phyloP scores from a whole-genome alignment of 2,888 invertebrate species.

The Sarcophaga caerulescens region DNA sequence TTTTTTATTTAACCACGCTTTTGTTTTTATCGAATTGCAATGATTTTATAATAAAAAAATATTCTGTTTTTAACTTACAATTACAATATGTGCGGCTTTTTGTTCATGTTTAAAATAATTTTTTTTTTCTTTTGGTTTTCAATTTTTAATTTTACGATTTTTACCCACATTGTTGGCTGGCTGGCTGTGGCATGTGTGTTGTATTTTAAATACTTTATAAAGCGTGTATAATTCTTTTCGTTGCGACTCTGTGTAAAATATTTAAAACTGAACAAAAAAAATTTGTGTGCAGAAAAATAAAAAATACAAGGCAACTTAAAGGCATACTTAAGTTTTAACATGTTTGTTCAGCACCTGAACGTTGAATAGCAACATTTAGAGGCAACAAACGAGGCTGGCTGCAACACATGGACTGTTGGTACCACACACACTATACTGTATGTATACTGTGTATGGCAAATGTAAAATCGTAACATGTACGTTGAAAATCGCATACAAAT shows the following conservation, averaged over 20 bases:
- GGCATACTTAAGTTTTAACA: conserved; percentile 61
- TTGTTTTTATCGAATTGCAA: no score
- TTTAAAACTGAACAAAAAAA: conserved; percentile 32
- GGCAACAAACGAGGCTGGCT: conserved; percentile 32
- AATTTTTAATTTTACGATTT: conserved; percentile 35
- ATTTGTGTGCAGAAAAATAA: neutral
- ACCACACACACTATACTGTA: neutral
- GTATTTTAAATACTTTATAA: neutral
- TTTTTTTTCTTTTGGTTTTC: conserved; percentile 19
- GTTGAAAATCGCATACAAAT: no score
- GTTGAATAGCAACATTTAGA: conserved; percentile 40
- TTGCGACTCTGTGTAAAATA: conserved; percentile 3
- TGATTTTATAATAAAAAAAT: no score
- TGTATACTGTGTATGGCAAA: neutral
- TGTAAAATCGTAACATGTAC: no score
- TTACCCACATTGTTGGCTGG: conserved; percentile 45
- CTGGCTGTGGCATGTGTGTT: neutral
- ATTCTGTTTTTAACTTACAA: no score
- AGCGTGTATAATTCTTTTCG: neutral
- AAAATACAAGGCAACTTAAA: conserved; percentile 48
- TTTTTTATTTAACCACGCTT: no score
- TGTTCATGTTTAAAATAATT: conserved; percentile 38
- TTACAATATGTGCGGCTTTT: no score
- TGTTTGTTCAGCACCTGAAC: conserved; percentile 64
- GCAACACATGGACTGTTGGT: conserved; percentile 7